phyloP scores from a whole-genome alignment of 2,797 vertebrate genomes.

The Xenops minutus region DNA sequence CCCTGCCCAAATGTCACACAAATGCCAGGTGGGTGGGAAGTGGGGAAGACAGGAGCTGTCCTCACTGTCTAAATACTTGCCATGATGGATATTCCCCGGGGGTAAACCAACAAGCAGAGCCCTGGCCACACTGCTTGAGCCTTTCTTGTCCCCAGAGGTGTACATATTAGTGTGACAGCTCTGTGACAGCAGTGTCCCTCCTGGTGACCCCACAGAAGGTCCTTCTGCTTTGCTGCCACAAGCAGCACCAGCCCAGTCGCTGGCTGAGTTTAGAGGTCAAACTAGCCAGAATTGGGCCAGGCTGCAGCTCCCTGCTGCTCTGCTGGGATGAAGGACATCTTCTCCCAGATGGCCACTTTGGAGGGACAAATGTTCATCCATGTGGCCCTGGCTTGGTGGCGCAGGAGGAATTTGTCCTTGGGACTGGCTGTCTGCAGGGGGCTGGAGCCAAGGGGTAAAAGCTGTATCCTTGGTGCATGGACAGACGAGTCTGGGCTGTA shows the following conservation, averaged over 20 bases:
- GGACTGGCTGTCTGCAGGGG: fast-evolving
- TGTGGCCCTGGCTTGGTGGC: not conserved
- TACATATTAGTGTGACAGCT: not conserved
- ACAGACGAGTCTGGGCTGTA: fast-evolving
- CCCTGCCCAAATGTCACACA: not conserved
- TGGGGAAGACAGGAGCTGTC: not conserved
- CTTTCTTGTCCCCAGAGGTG: not conserved
- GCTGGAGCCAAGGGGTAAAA: not conserved
- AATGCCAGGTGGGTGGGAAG: not conserved
- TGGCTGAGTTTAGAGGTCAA: not conserved
- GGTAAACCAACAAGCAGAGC: not conserved
- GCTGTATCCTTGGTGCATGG: fast-evolving
- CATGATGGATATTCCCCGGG: fast-evolving
- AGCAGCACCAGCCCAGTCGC: not conserved
- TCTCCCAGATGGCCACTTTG: not conserved
- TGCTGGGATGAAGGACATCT: not conserved
- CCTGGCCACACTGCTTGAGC: fast-evolving
- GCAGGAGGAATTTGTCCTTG: not conserved
- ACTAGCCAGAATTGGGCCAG: not conserved
- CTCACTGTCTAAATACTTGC: too few relatives aligned
- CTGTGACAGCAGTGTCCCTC: not conserved
- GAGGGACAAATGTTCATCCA: not conserved
- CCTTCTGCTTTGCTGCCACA: not conserved
- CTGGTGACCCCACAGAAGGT: not conserved
- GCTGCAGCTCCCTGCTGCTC: not conserved